These are phyloP conservation scores for Tricholauxania praeusta DNA, from an alignment of 2,888 invertebrate genomes.

Conservation along the genomic window DNA sequence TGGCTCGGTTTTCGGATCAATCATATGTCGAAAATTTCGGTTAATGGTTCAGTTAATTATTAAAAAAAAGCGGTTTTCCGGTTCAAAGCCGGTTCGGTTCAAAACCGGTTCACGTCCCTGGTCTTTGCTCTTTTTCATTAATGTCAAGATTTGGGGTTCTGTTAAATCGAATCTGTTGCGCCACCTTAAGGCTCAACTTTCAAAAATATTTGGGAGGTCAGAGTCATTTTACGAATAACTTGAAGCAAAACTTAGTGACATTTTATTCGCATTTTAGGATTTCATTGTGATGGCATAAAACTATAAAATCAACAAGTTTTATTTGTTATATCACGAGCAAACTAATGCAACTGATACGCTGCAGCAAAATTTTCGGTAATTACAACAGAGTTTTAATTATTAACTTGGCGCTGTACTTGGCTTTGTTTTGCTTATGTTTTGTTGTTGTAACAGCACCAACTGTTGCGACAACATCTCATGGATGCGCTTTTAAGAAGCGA, in stretches of 20 bases:
- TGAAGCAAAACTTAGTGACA: background rate
- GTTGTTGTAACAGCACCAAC: conserved; percentile 12
- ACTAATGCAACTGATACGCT: background rate
- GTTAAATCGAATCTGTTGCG: no score
- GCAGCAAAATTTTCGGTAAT: conserved; percentile 32
- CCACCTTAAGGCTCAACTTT: no score
- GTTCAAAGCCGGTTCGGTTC: no score
- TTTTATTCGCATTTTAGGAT: background rate
- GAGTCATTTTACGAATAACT: background rate
- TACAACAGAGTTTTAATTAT: conserved; percentile 50
- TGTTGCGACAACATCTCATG: conserved; percentile 1
- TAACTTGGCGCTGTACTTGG: conserved; percentile 44
- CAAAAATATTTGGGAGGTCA: background rate
- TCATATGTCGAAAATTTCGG: no score
- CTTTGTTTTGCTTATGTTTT: background rate
- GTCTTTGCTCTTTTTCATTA: no score
- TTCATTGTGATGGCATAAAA: background rate
- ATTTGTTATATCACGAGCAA: background rate
- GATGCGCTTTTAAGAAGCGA: conserved; percentile 3
- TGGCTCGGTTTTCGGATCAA: no score
- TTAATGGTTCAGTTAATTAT: no score
- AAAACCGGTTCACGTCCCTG: no score
- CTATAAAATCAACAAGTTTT: conserved; percentile 28
- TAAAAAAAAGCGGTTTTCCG: no score
- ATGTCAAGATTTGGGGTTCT: no score